Percentiles rank a stretch among this genome's conserved stretches.
These are phyloP conservation scores for Megaleporinus macrocephalus DNA, from an alignment of 2,113 vertebrate genomes.

Conservation along the genomic window DNA sequence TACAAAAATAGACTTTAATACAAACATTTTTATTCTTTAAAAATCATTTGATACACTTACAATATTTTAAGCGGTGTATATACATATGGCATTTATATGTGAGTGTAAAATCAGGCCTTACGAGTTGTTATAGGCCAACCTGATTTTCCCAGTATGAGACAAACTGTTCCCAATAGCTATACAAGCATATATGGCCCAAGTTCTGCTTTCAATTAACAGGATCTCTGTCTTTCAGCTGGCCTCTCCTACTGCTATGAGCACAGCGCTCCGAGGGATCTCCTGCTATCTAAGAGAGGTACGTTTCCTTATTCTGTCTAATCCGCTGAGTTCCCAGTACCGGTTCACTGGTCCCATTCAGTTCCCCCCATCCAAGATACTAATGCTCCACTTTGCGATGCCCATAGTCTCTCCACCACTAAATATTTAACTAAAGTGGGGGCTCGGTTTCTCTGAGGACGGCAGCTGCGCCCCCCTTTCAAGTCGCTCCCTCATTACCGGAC, in stretches of 20 bases:
- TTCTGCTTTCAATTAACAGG: no score
- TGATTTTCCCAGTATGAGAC: no score
- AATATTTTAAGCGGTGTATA: no score
- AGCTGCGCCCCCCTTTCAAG: neutral
- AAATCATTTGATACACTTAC: no score
- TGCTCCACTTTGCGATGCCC: constrained; percentile 7
- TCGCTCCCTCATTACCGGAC: neutral
- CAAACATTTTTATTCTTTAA: no score
- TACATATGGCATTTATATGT: no score
- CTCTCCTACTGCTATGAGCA: constrained; percentile 87
- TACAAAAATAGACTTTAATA: no score
- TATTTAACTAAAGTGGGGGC: neutral
- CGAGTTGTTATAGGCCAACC: no score
- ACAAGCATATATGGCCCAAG: neutral
- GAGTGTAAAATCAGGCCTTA: no score
- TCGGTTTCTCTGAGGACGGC: neutral
- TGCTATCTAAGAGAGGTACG: constrained; percentile 90
- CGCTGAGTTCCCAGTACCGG: neutral
- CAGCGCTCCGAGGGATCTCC: constrained; percentile 87
- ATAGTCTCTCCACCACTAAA: constrained; percentile 1
- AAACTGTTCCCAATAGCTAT: neutral
- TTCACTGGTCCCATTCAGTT: constrained; percentile 16
- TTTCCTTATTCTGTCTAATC: constrained; percentile 2
- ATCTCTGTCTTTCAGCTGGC: constrained; percentile 74
- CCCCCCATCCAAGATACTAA: constrained; percentile 40